A percentile compares a stretch with the other conserved stretches of the same genome.
phyloP scores from a whole-genome alignment of 2,797 vertebrate genomes.

The Gila robusta region DNA sequence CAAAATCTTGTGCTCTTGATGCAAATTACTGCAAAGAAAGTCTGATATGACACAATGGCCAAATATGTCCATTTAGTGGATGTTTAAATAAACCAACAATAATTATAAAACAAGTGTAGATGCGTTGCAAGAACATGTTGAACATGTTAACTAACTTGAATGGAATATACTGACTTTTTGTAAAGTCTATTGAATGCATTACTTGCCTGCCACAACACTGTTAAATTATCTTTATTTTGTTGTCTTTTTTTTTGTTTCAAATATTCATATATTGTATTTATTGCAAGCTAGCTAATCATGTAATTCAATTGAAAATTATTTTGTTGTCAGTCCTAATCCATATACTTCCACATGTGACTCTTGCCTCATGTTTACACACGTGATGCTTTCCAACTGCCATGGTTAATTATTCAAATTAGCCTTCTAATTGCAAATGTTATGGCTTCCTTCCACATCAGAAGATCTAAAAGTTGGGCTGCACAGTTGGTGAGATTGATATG shows the following conservation, averaged over 20 bases:
- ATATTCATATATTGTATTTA: background rate
- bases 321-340: background rate
- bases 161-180: background rate
- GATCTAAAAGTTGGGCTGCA: conserved; percentile 5
- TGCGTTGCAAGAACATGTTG: background rate
- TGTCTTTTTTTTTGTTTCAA: too few relatives aligned
- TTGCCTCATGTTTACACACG: conserved; percentile 3
- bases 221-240: background rate
- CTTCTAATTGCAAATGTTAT: conserved; percentile 28
- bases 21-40: background rate
- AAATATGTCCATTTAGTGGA: background rate
- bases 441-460: conserved; percentile 10
- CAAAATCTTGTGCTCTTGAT: background rate
- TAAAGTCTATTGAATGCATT: background rate
- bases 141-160: background rate
- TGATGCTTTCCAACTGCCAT: background rate
- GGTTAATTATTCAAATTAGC: conserved; percentile 6
- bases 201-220: background rate
- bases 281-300: background rate
- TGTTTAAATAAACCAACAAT: background rate
- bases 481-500: conserved; percentile 41
- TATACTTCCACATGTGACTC: background rate
- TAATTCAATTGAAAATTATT: background rate
- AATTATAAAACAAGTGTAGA: background rate
- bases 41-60: background rate